phyloP scores from a whole-genome alignment of 2,113 vertebrate genomes.

The Mus musculus region GRCm39 chr14:73266001-73266500 shows the following conservation, averaged over 20 bases:
- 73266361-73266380: not conserved
- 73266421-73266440: not conserved
- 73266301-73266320: not conserved
- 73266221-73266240: not conserved
- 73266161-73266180: not conserved
- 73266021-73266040: too few relatives aligned
- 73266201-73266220: not conserved
- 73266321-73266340: not conserved
- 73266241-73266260: not conserved
- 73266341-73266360: not conserved
- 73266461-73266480: not conserved
- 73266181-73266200: not conserved
- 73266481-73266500: not conserved
- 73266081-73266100: not conserved
- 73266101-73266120: not conserved
- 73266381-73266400: conserved; percentile 42
- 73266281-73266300: not conserved
- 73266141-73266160: not conserved
- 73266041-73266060: not conserved
- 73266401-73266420: not conserved
- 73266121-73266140: not conserved
- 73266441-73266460: not conserved
- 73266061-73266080: not conserved
- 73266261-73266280: not conserved
- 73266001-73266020: not conserved